Base-by-base conservation (phyloP, 1,140 invertebrate species). In the Aradophagus sp. region DNA sequence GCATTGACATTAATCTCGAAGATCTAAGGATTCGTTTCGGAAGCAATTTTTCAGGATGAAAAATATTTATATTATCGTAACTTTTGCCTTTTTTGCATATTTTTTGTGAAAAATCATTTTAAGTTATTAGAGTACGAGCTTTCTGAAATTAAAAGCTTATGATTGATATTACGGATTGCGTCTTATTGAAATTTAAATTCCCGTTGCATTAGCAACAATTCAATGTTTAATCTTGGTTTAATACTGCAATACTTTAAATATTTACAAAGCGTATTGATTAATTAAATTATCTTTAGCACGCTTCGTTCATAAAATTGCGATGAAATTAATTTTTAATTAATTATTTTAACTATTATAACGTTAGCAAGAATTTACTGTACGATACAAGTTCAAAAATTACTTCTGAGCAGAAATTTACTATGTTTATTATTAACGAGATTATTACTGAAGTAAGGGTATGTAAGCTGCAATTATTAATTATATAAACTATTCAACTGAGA, bases 1-100 rank as follows among this genome's bases (percentile, higher is more conserved):
- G 20, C 34, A 50, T 61, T 50, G 27, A 45, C 36, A 61, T 61
- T 42, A 61, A 50, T 50, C 42, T 39, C 26, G 17, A 31, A 31
- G 14, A 50, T 61, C 56, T 31, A 48, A n/a, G 32, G 35, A 59
- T 59, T 47, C 34, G 26, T 20, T 47, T 31, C 32, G 11, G 41
- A 59, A 59, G 23, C 39, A 32, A 59, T 59, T 59, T 59, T 59
- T 59, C 42, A 59, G 15, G 34, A 23, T 10, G 34, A 26, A 8
- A 3, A 58, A 45, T 45, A 39, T 47, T 45, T 39, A 38, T 32
- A n/a, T n/a, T n/a, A n/a, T n/a, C n/a, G n/a, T n/a, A n/a, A n/a
- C n/a, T n/a, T n/a, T n/a, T n/a, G n/a, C n/a, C n/a, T n/a, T n/a
- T n/a, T n/a, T n/a, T n/a, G 20, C 29, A 15, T 11, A 7, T 23